Evolutionary conservation across 2,113 vertebrate genomes (phyloP).

Genomic region (Sylvietta virens): DNA sequence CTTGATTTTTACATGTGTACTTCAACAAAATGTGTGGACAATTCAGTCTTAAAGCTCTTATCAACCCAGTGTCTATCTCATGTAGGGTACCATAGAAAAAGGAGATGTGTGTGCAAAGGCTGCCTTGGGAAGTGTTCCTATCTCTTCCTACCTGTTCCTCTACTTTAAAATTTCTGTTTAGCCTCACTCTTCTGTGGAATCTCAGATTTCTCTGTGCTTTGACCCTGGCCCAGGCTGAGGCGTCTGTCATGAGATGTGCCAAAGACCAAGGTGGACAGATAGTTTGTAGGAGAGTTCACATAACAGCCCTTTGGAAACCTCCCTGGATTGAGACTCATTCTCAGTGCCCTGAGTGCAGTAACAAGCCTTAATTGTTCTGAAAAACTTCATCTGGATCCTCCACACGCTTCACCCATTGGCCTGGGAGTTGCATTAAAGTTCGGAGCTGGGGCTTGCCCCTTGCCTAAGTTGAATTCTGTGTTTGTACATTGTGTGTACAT

Average conservation of each 20-base stretch:
- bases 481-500: fast-evolving
- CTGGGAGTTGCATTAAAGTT: background rate
- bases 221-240: background rate
- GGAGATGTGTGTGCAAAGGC: background rate
- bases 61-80: background rate
- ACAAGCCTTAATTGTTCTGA: background rate
- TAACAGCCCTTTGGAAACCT: background rate
- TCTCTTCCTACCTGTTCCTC: no score
- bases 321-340: background rate
- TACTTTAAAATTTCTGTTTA: background rate
- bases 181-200: background rate
- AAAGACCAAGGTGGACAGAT: background rate
- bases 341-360: background rate
- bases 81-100: background rate
- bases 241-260: background rate
- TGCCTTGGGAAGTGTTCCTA: background rate
- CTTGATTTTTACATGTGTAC: background rate
- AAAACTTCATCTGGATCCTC: background rate
- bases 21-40: background rate
- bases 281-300: background rate
- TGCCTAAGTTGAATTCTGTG: background rate
- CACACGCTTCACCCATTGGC: background rate
- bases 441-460: background rate
- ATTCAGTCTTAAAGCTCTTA: background rate
- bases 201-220: background rate